Evolutionary conservation across 2,113 vertebrate genomes (phyloP).

Genomic region (Elaphurus davidianus): DNA sequence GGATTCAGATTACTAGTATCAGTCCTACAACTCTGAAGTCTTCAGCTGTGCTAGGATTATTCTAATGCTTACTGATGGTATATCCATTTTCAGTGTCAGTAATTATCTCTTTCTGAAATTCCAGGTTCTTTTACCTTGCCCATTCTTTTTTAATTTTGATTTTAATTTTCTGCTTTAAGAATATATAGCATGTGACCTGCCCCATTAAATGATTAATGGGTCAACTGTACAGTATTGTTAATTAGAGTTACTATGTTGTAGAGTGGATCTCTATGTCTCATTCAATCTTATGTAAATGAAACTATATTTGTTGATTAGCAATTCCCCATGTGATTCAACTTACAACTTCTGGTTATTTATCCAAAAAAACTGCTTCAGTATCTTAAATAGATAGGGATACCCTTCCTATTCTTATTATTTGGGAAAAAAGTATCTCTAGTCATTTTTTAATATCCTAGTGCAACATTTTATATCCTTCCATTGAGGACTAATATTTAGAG

Average conservation of each 20-base stretch:
- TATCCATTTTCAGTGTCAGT: too few relatives aligned
- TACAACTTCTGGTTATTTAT: not conserved
- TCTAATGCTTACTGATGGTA: too few relatives aligned
- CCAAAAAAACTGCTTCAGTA: not conserved
- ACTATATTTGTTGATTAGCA: not conserved
- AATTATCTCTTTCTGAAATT: too few relatives aligned
- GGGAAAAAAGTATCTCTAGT: not conserved
- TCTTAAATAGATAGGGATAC: not conserved
- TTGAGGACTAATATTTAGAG: not conserved
- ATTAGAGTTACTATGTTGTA: not conserved
- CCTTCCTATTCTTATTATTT: not conserved
- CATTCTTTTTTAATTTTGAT: too few relatives aligned
- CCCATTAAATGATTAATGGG: not conserved
- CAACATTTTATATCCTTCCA: not conserved
- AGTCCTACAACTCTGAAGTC: not conserved
- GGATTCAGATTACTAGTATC: not conserved
- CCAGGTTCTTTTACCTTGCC: too few relatives aligned
- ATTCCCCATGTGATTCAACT: not conserved
- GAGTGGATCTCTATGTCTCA: not conserved
- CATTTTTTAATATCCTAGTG: not conserved
- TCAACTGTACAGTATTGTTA: not conserved
- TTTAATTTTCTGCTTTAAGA: too few relatives aligned
- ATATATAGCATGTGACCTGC: not conserved
- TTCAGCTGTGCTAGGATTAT: not conserved
- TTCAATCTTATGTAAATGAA: not conserved